Evolutionary conservation across 2,113 vertebrate genomes (phyloP).

Genomic region (Pelodiscus sinensis): DNA sequence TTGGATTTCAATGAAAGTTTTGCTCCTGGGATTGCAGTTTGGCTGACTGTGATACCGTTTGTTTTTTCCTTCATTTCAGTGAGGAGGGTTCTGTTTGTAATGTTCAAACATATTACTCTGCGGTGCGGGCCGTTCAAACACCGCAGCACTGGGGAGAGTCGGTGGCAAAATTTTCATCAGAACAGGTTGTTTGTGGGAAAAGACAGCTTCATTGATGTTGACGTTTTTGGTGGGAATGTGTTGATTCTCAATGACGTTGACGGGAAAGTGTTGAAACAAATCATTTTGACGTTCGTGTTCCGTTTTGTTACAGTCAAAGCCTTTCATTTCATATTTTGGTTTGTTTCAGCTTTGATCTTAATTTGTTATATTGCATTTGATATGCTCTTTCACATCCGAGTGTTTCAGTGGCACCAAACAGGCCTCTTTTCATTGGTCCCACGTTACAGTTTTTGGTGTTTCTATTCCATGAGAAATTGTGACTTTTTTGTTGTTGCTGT

Average conservation of each 20-base stretch:
- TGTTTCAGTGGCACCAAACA: rapidly evolving
- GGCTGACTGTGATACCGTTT: background rate
- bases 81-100: background rate
- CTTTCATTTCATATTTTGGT: background rate
- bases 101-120: background rate
- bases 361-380: rapidly evolving
- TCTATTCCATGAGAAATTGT: background rate
- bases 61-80: background rate
- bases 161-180: background rate
- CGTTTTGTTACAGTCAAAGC: background rate
- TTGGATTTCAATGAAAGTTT: background rate
- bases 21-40: background rate
- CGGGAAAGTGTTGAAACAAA: conserved; percentile 5
- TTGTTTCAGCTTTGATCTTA: background rate
- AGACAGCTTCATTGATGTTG: background rate
- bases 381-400: background rate
- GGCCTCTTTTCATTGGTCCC: background rate
- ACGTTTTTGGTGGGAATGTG: background rate
- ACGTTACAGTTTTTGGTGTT: background rate
- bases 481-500: background rate
- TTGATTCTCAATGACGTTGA: conserved; percentile 15
- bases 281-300: background rate
- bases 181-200: rapidly evolving
- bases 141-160: background rate
- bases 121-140: background rate